Conservation (phyloP, 2,113 vertebrate genomes). For the Hippocampus barbouri region DNA sequence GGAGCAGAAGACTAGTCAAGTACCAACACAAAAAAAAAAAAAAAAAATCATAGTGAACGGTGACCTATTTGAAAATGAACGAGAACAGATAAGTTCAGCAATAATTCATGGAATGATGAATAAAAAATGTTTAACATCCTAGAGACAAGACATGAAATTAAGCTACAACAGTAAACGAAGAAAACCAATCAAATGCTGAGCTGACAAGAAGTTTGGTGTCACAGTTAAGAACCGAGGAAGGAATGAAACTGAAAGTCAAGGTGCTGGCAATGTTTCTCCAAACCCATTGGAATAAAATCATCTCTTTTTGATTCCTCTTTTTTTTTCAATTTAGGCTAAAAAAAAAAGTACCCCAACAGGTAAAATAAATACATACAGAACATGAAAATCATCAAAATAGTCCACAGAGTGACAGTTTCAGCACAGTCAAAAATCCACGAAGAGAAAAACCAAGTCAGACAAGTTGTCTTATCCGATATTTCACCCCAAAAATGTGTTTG, state of each 20-base stretch:
- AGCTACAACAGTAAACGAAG: conserved; percentile 69
- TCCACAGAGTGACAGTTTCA: conserved; percentile 69
- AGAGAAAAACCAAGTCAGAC: conserved; percentile 82
- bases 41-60: conserved; percentile 70
- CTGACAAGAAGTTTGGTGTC: conserved; percentile 71
- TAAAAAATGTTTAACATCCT: conserved; percentile 64
- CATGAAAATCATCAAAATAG: conserved; percentile 68
- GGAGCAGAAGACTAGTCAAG: conserved; percentile 76
- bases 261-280: conserved; percentile 80
- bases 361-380: conserved; percentile 46
- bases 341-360: conserved; percentile 25
- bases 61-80: conserved; percentile 73
- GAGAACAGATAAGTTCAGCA: conserved; percentile 64
- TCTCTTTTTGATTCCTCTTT: conserved; percentile 70
- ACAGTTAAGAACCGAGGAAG: conserved; percentile 60
- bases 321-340: conserved; percentile 70
- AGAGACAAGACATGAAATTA: conserved; percentile 58
- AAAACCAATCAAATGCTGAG: conserved; percentile 41
- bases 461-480: conserved; percentile 68
- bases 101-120: conserved; percentile 65
- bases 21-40: conserved; percentile 76
- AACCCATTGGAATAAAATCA: conserved; percentile 51
- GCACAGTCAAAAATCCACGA: conserved; percentile 84
- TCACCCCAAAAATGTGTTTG: conserved; percentile 41
- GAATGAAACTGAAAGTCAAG: conserved; percentile 62